Percentiles rank a stretch among this genome's conserved stretches.
Evolutionary conservation across 2,888 invertebrate species (phyloP).

Genomic region (Rhabditoides inermis): DNA sequence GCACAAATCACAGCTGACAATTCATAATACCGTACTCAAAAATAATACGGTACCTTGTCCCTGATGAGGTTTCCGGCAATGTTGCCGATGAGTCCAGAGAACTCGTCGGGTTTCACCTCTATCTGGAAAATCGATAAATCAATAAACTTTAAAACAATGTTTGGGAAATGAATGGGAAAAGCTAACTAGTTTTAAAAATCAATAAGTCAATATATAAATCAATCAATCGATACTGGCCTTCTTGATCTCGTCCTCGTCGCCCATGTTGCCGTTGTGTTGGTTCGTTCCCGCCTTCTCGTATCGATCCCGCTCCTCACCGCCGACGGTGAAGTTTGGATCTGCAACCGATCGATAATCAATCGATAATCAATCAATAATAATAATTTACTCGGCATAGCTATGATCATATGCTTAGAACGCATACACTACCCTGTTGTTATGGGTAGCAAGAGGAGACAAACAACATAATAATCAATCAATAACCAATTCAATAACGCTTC

Average conservation of each 20-base stretch:
- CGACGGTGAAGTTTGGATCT: neutral
- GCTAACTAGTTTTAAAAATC: neutral
- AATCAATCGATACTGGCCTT: constrained; percentile 3
- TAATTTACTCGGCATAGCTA: too few species aligned
- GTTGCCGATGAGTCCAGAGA: constrained; percentile 47
- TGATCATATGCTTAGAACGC: too few species aligned
- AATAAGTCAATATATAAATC: neutral
- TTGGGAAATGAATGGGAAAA: too few species aligned
- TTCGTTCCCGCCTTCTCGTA: constrained; percentile 1
- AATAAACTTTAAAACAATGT: too few species aligned
- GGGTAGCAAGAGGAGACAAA: neutral
- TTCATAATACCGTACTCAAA: too few species aligned
- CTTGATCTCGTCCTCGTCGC: constrained; percentile 21
- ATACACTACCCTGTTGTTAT: constrained; percentile 4
- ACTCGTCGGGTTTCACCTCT: constrained; percentile 33
- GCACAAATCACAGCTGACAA: too few species aligned
- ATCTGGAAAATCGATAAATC: constrained; percentile 18
- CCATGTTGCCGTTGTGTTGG: constrained; percentile 20
- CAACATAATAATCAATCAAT: neutral
- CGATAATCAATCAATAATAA: too few species aligned
- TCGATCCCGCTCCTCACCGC: neutral
- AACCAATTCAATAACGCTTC: too few species aligned
- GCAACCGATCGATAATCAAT: neutral
- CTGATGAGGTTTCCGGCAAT: constrained; percentile 46
- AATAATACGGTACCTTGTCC: too few species aligned